Base-by-base conservation (phyloP, 2,797 vertebrate genomes). In the Craterocephalus amniculus region DNA sequence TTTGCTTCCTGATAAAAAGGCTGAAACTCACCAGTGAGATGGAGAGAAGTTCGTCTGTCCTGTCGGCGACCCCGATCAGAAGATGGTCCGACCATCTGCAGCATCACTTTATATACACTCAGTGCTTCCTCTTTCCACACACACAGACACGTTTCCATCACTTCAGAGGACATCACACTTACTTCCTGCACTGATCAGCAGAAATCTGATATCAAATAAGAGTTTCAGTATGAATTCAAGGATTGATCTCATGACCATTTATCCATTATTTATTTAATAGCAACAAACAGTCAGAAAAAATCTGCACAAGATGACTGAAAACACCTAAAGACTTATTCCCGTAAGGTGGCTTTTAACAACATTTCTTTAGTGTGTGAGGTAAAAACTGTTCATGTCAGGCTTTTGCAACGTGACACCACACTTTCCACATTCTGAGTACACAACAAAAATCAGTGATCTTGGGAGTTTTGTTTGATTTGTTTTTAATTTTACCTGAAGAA, bases 81-180 rank as follows among this genome's bases (percentile, higher is more conserved):
- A 1, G 73, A 14, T 38, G 26, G 57, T 12, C 40, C 2, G 6
- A 34, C 35, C 6, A 1, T 20, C 65, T 43, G 40, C 35, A 55
- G 10, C 68, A 20, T 16, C 70, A 8, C 48, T 61, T 88, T 87
- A 84, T 84, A 85, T 79, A 56, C 72, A 55, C 36, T 0, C 73
- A 31, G 57, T 1, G 2, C 82, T 88, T 88, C 86, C 83, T 67
- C 65, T 82, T 84, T 74, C 5, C 35, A 74, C 59, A 54, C 62
- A 69, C 63, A 18, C 58, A 18, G 1, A 20, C 4, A 0, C 1
- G 16, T 63, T 56, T 63, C 6, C 20, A 8, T 24, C 14, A 24
- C 36, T 60, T 55, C 31, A 22, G 67, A 65, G 56, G 61, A 65
- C 49, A 13, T 36, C 34, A 6, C 35, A 31, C 34, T 31, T 26